Base-by-base conservation (phyloP, 2,113 vertebrate genomes). In the Notiomystis cincta region DNA sequence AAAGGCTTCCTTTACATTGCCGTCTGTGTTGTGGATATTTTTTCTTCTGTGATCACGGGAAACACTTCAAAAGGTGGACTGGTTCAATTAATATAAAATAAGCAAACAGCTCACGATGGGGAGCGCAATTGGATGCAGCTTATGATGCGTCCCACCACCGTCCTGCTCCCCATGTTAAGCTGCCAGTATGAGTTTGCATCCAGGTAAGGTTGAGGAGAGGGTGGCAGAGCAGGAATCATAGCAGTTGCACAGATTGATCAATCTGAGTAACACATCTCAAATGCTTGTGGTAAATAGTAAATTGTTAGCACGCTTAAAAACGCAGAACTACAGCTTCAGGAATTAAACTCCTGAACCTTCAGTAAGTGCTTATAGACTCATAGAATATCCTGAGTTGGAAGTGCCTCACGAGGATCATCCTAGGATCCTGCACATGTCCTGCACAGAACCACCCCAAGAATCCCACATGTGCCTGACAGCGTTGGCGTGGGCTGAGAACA, bases 161-260 rank as follows among this genome's bases (percentile, higher is more conserved):
- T 33, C 8, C 4, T 38, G 21, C 38, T 67, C 17, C 22, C 48
- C 27, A 0, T 3, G 8, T 51, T n/a, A 3, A 57, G 7, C 44
- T 42, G 20, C 15, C 54, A 4, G 17, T 48, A 0, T 13, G 15
- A 47, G 11, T 12, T 16, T 9, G 4, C 2, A 0, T 31, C 37
- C 54, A 13, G 64, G 1, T 45, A 11, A n/a, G 20, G 44, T 3
- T 64, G 44, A 42, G 22, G n/a, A 58, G n/a, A 33, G 13, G 5
- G 20, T 24, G 45, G 18, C 12, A 2, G 48, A 57, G n/a, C 3
- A n/a, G 72, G 24, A 53, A 22, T 10, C 31, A 16, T 2, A 58
- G 35, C n/a, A 35, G 24, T 58, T 42, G 51, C 38, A 44, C 4
- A 9, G 1, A 19, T 22, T 3, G 6, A 10, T 24, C 24, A 84